Evolutionary conservation across 2,888 invertebrate species (phyloP).

Genomic region (Arctia plantaginis): DNA sequence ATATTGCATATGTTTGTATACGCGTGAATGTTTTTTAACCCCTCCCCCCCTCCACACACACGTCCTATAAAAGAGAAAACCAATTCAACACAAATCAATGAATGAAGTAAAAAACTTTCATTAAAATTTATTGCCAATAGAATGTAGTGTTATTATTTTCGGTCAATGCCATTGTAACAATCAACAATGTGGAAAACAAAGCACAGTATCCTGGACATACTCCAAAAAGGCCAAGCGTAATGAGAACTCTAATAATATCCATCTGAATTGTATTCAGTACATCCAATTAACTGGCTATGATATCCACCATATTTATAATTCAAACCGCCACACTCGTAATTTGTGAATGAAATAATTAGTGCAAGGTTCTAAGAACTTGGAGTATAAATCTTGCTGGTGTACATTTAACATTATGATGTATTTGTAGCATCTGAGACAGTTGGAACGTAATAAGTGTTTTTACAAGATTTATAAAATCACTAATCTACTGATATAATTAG

Average conservation of each 20-base stretch:
- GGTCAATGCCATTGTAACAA: background rate
- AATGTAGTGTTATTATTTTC: background rate
- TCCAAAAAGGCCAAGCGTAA: constrained; percentile 64
- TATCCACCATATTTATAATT: constrained; percentile 49
- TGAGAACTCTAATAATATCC: constrained; percentile 67
- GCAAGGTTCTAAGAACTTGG: constrained; percentile 40
- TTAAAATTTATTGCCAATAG: no score
- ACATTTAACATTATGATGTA: constrained; percentile 22
- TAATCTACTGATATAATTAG: background rate
- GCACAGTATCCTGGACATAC: constrained; percentile 24
- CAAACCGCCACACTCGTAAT: constrained; percentile 49
- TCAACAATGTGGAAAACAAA: constrained; percentile 8
- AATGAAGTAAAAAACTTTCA: no score
- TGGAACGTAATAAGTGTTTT: background rate
- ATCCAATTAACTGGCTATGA: constrained; percentile 63
- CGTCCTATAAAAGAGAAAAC: no score
- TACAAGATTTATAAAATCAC: background rate
- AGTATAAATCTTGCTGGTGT: constrained; percentile 32
- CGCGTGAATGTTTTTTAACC: no score
- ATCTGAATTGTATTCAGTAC: constrained; percentile 68
- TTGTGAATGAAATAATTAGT: constrained; percentile 52
- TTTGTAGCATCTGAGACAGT: constrained; percentile 28
- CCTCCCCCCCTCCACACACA: no score
- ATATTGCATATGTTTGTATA: no score
- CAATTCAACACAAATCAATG: no score